phyloP scores from a whole-genome alignment of 2,797 vertebrate genomes.

The Mus caroli region DNA sequence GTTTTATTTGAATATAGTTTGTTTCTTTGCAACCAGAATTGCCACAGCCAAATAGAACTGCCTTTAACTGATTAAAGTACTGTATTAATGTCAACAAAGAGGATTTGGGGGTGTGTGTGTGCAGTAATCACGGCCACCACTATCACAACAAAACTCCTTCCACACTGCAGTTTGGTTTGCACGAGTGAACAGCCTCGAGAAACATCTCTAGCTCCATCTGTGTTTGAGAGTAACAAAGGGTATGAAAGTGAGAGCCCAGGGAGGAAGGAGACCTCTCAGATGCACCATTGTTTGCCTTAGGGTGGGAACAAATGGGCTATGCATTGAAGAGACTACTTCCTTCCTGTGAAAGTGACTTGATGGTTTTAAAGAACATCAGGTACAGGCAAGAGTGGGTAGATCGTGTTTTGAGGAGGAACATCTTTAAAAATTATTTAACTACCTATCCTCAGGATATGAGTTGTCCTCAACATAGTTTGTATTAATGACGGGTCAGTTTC shows the following conservation, averaged over 20 bases:
- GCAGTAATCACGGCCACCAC: neutral
- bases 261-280: neutral
- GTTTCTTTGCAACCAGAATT: neutral
- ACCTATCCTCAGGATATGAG: neutral
- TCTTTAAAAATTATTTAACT: slow-evolving; percentile 5
- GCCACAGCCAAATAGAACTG: neutral
- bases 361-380: slow-evolving; percentile 22
- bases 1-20: slow-evolving; percentile 49
- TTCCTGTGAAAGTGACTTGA: neutral
- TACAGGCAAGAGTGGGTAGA: neutral
- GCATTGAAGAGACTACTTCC: slow-evolving; percentile 3
- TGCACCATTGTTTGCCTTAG: neutral
- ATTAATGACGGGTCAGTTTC: slow-evolving; percentile 62
- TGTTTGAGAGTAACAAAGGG: neutral
- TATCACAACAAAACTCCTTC: neutral
- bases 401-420: slow-evolving; percentile 1
- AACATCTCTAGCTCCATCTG: neutral
- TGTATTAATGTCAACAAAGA: slow-evolving; percentile 8
- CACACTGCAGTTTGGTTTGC: neutral
- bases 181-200: neutral
- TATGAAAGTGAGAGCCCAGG: neutral
- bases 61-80: slow-evolving; percentile 15
- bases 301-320: neutral
- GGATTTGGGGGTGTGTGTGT: neutral
- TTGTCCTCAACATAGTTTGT: slow-evolving; percentile 58